Evolutionary conservation across 2,888 invertebrate genomes (phyloP).

Genomic region (Rhagium mordax): DNA sequence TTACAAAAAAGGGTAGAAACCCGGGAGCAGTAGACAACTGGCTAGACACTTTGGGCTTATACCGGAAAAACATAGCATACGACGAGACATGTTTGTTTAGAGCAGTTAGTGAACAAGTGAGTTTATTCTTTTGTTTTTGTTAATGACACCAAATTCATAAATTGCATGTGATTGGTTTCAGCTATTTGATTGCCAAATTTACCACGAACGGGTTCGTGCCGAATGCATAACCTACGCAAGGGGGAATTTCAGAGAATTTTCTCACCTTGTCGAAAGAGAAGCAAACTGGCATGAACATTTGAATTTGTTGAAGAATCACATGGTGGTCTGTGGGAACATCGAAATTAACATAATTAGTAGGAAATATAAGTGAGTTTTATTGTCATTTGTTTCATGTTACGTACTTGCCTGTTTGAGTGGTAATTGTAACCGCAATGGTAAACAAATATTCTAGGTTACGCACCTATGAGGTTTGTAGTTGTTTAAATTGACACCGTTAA

Average conservation of each 20-base stretch:
- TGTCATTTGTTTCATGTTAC: constrained; percentile 4
- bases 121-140: constrained; percentile 8
- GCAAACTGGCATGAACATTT: constrained; percentile 62
- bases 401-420: too few relatives aligned
- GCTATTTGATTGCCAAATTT: constrained; percentile 78
- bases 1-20: constrained; percentile 62
- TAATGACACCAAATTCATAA: neutral
- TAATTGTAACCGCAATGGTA: too few relatives aligned
- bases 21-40: constrained; percentile 78
- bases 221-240: constrained; percentile 84
- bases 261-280: constrained; percentile 65
- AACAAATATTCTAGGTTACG: too few relatives aligned
- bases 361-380: constrained; percentile 62
- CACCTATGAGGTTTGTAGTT: too few relatives aligned
- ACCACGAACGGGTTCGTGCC: constrained; percentile 82
- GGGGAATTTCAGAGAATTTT: constrained; percentile 75
- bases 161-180: constrained; percentile 58
- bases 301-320: constrained; percentile 65
- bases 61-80: constrained; percentile 89
- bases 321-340: constrained; percentile 66
- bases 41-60: constrained; percentile 85
- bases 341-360: constrained; percentile 66
- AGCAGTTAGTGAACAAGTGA: constrained; percentile 88
- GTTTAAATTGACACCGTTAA: too few relatives aligned
- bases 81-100: constrained; percentile 93